Base-by-base conservation (phyloP, 2,888 invertebrate species). In the Ormyrus rosae region DNA sequence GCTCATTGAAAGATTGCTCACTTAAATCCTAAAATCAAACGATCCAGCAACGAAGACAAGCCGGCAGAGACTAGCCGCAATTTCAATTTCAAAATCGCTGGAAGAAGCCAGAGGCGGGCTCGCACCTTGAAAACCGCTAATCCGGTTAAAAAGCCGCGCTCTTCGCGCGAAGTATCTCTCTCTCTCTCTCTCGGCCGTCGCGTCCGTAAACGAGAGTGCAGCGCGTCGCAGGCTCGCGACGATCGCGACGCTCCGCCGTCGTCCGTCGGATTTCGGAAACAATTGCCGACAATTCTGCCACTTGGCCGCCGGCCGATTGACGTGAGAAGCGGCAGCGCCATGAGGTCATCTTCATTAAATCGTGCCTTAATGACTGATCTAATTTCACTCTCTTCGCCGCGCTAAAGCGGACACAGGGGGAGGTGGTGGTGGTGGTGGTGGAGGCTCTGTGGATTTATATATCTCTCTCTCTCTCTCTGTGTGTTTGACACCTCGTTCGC, bases 311-410 rank as follows among this genome's bases (percentile, higher is more conserved):
- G 68, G 67, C 88, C 89, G 89, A 91, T 91, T 91, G 90, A 88
- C 91, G 91, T 91, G 91, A 90, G 91, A 91, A 91, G 79, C 72
- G 48, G 67, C 68, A 85, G 61, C 34, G 45, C 19, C 81, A 70
- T 91, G 90, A 91, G 90, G 90, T 91, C 90, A 91, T 90, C 90
- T 89, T 90, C 89, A 89, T 91, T 90, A 91, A 91, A 91, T 91
- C 90, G 89, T 89, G 88, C 86, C 89, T 88, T 90, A 90, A 90
- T 89, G 89, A 89, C 89, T 88, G 89, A 90, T 90, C 88, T 89
- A 87, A 88, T 89, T 90, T 90, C 88, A 87, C 88, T 84, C 84
- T 75, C 83, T 78, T 75, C 69, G 76, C 67, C 34, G 34, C 34
- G 34, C 34, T 34, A 34, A 34, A 34, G 19, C 34, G 34, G 34